Evolutionary conservation across 2,797 vertebrate species (phyloP).

Genomic region (Gambelia wislizenii): DNA sequence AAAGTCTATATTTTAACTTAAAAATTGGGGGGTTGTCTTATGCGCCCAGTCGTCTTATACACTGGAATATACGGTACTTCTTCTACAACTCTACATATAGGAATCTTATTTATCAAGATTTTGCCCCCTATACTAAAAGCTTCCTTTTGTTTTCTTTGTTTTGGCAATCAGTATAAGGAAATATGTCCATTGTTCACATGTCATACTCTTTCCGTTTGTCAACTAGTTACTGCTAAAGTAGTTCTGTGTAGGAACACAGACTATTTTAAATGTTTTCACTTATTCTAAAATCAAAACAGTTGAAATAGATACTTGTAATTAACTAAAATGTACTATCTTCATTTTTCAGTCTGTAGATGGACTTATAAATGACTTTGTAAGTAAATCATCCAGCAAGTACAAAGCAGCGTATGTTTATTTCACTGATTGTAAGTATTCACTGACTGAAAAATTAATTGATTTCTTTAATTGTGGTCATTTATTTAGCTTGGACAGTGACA

Average conservation of each 20-base stretch:
- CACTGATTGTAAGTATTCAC: slow-evolving; percentile 92
- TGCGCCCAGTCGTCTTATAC: too few species aligned
- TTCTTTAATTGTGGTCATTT: not conserved
- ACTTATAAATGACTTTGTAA: slow-evolving; percentile 90
- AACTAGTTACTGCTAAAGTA: not conserved
- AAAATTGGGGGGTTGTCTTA: too few species aligned
- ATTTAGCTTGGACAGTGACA: not conserved
- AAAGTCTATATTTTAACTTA: too few species aligned
- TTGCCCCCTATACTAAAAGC: not conserved
- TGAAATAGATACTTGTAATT: slow-evolving; percentile 17
- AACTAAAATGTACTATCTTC: slow-evolving; percentile 30
- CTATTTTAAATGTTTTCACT: not conserved
- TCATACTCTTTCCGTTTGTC: slow-evolving; percentile 4
- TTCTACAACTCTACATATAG: not conserved
- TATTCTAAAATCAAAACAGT: slow-evolving; percentile 27
- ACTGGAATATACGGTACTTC: too few species aligned
- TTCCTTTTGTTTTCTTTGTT: not conserved
- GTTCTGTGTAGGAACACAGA: not conserved
- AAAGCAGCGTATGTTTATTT: slow-evolving; percentile 96
- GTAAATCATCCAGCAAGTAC: slow-evolving; percentile 88
- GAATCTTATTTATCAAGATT: not conserved
- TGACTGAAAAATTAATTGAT: not conserved
- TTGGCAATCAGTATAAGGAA: not conserved
- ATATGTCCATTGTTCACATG: not conserved
- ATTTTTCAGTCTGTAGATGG: slow-evolving; percentile 89